Evolutionary conservation across 2,888 invertebrate species (phyloP).

Genomic region (Phragmatobia fuliginosa): DNA sequence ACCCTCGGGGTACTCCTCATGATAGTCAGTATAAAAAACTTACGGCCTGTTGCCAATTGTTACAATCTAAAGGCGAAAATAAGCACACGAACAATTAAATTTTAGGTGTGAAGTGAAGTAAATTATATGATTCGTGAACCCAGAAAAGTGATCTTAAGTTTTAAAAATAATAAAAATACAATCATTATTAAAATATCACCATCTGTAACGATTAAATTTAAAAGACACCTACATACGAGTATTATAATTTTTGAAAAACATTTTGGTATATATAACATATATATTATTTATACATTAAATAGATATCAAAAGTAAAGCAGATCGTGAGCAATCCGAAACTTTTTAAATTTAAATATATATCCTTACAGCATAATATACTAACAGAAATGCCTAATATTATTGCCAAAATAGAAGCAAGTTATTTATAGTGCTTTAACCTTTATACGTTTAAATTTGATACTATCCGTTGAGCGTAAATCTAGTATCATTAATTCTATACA

Average conservation of each 20-base stretch:
- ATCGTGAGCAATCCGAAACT: background rate
- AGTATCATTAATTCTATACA: background rate
- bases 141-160: background rate
- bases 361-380: too few species aligned
- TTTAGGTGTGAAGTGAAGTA: background rate
- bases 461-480: too few species aligned
- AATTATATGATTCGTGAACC: background rate
- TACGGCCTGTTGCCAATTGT: background rate
- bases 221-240: background rate
- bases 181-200: background rate
- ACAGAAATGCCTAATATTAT: background rate
- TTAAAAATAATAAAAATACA: too few species aligned
- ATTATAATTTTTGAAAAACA: background rate
- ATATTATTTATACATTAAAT: background rate
- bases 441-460: background rate
- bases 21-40: background rate
- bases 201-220: background rate
- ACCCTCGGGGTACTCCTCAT: background rate
- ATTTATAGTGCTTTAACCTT: background rate
- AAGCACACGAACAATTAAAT: background rate
- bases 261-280: background rate
- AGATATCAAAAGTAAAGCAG: background rate
- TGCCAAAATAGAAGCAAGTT: background rate
- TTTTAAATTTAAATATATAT: background rate
- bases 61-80: background rate